These are phyloP conservation scores for Horisme vitalbata DNA, from an alignment of 2,888 invertebrate genomes.

Conservation along the genomic window DNA sequence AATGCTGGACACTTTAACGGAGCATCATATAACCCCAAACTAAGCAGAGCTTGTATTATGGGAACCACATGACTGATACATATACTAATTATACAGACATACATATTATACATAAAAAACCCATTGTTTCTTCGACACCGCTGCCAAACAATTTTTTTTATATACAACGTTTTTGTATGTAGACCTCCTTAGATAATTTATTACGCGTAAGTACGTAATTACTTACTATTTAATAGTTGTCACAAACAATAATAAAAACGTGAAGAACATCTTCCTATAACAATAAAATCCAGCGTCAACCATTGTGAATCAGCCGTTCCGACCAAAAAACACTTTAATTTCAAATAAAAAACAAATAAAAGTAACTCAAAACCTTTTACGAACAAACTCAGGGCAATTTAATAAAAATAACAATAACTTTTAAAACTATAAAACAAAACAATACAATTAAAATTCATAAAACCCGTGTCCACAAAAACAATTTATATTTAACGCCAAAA, in stretches of 20 bases:
- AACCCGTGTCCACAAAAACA: conserved; percentile 19
- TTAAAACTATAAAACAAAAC: conserved; percentile 19
- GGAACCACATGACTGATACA: too few species aligned
- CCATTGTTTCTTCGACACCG: too few species aligned
- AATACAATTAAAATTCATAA: conserved; percentile 28
- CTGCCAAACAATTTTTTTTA: too few species aligned
- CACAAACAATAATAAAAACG: background rate
- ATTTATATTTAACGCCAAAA: conserved; percentile 29
- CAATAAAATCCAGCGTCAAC: conserved; percentile 12
- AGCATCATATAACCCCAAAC: too few species aligned
- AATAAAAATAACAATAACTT: conserved; percentile 25
- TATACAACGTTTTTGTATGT: too few species aligned
- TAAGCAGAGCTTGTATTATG: too few species aligned
- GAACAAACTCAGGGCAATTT: conserved; percentile 16
- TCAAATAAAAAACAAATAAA: conserved; percentile 18
- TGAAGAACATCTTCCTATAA: conserved; percentile 3
- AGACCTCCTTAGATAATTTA: too few species aligned
- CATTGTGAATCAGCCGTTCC: conserved; percentile 5
- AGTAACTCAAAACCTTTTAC: conserved; percentile 7
- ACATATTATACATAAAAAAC: too few species aligned
- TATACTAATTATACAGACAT: too few species aligned
- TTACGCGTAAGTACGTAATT: too few species aligned
- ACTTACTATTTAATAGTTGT: too few species aligned
- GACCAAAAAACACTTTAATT: conserved; percentile 7
- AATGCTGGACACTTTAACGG: too few species aligned